Conservation (phyloP, 2,113 vertebrate genomes). For the Pavo muticus region DNA sequence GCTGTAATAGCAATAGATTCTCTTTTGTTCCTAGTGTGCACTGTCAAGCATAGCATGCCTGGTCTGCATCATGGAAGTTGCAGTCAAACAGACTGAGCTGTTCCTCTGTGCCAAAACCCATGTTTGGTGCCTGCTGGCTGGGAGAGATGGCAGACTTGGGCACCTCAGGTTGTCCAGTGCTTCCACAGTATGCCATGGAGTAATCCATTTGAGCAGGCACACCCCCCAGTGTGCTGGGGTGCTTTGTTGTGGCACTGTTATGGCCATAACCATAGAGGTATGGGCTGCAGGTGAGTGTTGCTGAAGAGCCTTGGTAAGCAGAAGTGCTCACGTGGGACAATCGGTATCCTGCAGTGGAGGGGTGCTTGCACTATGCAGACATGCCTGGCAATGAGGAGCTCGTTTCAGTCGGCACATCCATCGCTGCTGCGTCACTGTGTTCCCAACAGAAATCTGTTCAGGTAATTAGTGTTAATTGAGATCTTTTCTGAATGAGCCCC, state of each 20-base stretch:
- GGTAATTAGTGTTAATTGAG: conserved; percentile 4
- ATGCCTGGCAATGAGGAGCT: fast-evolving
- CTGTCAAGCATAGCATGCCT: background rate
- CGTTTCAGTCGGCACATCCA: background rate
- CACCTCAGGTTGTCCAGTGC: background rate
- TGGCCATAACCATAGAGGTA: fast-evolving
- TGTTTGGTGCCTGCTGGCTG: background rate
- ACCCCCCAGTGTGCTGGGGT: background rate
- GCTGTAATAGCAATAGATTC: background rate
- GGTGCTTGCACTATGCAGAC: fast-evolving
- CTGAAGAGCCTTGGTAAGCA: background rate
- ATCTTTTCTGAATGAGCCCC: background rate
- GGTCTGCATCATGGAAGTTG: background rate
- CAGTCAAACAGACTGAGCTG: background rate
- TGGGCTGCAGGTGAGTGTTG: fast-evolving
- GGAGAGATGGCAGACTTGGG: background rate
- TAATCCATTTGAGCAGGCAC: background rate
- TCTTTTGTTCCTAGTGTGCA: background rate
- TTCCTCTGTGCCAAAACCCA: fast-evolving
- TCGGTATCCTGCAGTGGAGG: background rate
- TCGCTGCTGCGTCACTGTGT: background rate
- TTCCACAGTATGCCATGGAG: background rate
- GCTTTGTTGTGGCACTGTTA: background rate
- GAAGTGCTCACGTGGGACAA: too few species aligned
- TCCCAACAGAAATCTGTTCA: background rate